Evolutionary conservation across 2,113 vertebrate species (phyloP), one percentile per base, ranked within the genome.

Genomic region (Pterocles orientalis): DNA sequence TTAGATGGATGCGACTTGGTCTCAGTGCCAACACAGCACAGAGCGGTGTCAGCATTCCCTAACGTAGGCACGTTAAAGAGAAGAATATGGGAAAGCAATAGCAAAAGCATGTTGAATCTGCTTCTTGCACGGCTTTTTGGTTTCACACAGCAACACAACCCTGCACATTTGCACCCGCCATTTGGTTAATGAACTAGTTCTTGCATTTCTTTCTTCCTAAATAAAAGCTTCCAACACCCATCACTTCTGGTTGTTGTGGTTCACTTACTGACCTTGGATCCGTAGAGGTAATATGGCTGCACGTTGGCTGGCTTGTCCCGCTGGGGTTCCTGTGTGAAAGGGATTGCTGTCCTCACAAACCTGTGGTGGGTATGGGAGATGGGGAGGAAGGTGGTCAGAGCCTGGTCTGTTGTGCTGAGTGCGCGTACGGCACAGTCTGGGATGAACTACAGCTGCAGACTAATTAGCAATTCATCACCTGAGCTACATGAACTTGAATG

Each of bases 261-360:
- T 96, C 73, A 72, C 79, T 92, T 83, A 98, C 98, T 94, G 89
- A 99, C 99, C 99, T 99, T 99, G 91, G 99, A 99, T 51, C 99
- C 99, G 3, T 99, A 99, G 92, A 99, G 98, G 98, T 99, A 99
- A 97, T 99, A 99, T 26, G 99, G 99, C 98, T 99, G 99, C 82
- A 99, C 99, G 0, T 99, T 99, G 96, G 99, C 99, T 48, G 99
- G 99, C 86, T 99, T 99, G 97, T 99, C 99, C 95, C 99, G 97
- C 94, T 99, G 99, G 39, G 99, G 99, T 88, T 99, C 99, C 97
- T 99, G 99, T 3, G 99, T 99, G 96, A 99, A 99, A 0, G 99
- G 99, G 95, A 99, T 99, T 10, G 99, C 99, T 86, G 99, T 99
- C 83, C 99, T 99, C 92, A 99, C 99, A 97, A 99, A 99, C 91